Conservation (phyloP, 2,888 invertebrate species). For the Rhyacophila evoluta region DNA sequence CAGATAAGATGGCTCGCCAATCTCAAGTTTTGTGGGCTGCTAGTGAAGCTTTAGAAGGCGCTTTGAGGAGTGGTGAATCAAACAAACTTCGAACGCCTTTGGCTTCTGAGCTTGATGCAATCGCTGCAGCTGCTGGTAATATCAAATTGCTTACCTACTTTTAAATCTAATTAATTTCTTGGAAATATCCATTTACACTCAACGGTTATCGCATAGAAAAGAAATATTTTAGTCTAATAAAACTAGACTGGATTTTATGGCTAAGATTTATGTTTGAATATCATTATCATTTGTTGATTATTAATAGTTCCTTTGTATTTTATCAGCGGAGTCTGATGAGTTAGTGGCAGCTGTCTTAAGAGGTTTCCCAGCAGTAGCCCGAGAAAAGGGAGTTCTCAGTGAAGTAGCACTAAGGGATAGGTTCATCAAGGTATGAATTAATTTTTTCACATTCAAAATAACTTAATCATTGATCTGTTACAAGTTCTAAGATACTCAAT, state of each 20-base stretch:
- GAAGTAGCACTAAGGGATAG: slow-evolving; percentile 88
- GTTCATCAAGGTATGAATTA: slow-evolving; percentile 75
- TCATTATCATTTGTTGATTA: no score
- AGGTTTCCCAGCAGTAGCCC: slow-evolving; percentile 82
- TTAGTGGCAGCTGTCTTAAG: slow-evolving; percentile 82
- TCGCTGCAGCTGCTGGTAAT: slow-evolving; percentile 81
- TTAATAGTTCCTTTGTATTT: no score
- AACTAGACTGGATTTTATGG: no score
- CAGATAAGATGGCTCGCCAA: slow-evolving; percentile 80
- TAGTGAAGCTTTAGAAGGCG: slow-evolving; percentile 86
- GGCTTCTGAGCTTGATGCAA: slow-evolving; percentile 80
- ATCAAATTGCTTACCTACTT: no score
- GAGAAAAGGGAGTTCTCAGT: slow-evolving; percentile 86
- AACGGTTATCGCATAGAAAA: no score
- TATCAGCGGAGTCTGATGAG: slow-evolving; percentile 78
- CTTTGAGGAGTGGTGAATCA: slow-evolving; percentile 75
- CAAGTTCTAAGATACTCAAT: not conserved
- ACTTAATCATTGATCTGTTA: no score
- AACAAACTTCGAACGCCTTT: slow-evolving; percentile 55
- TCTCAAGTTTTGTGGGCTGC: slow-evolving; percentile 95
- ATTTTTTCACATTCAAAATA: no score
- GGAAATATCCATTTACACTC: no score
- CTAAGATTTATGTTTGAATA: no score
- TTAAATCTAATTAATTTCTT: no score
- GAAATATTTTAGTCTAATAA: no score